Evolutionary conservation across 1,140 invertebrate genomes (phyloP).

Genomic region (Microplitis mediator): DNA sequence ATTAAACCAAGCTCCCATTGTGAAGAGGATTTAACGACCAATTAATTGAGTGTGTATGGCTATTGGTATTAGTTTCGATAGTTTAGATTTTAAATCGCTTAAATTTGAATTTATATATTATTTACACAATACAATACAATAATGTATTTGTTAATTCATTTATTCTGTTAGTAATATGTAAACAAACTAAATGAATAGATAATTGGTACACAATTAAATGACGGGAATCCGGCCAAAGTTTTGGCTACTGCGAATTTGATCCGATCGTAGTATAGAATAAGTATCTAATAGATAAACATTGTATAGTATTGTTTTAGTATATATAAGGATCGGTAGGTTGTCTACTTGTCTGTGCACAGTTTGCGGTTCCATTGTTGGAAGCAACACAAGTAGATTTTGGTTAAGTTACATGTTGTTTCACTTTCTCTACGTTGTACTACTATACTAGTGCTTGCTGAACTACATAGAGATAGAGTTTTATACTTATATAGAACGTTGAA

Average conservation of each 20-base stretch:
- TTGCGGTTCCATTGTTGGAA: slow-evolving; percentile 26
- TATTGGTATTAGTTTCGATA: not conserved
- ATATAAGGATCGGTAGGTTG: slow-evolving; percentile 11
- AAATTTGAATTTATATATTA: no score
- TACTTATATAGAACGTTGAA: no score
- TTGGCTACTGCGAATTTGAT: slow-evolving; percentile 27
- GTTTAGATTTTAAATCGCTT: not conserved
- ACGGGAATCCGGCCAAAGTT: no score
- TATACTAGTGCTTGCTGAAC: slow-evolving; percentile 17
- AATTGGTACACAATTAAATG: no score
- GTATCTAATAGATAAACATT: slow-evolving; percentile 42
- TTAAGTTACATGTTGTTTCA: slow-evolving; percentile 13
- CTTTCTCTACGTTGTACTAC: slow-evolving; percentile 12
- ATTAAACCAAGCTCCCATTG: slow-evolving; percentile 8
- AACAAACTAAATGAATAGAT: no score
- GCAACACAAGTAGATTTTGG: slow-evolving; percentile 27
- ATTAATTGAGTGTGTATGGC: slow-evolving; percentile 8
- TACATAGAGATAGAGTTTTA: not conserved
- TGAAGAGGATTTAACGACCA: slow-evolving; percentile 15
- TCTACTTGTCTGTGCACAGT: slow-evolving; percentile 36
- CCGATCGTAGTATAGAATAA: slow-evolving; percentile 45
- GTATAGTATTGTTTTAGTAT: slow-evolving; percentile 27
- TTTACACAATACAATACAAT: no score
- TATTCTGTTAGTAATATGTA: no score
- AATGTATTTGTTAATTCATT: no score